Base-by-base conservation (phyloP, 2,888 invertebrate genomes). In the Argyresthia albistria region DNA sequence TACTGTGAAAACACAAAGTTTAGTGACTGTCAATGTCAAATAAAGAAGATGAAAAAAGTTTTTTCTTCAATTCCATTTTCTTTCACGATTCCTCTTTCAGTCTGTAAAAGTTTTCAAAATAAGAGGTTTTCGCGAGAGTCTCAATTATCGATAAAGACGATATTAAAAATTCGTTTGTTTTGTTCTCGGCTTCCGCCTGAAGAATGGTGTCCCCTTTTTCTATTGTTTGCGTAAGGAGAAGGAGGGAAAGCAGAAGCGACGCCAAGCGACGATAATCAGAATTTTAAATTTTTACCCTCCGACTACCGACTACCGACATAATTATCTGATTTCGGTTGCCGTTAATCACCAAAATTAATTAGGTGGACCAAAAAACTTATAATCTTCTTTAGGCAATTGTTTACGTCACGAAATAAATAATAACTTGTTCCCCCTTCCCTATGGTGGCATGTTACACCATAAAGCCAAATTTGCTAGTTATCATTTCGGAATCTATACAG, bases 121-220 rank as follows among this genome's bases (percentile, higher is more conserved):
- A 81, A 84, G 83, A 84, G 86, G 76, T 84, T 86, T 82, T 81
- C 77, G 74, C 77, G 72, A 75, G 80, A 83, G 77, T 86, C 86
- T 86, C 87, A 87, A 86, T 87, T 84, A 86, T 87, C 86, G 84
- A 86, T 86, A 81, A 84, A 84, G 82, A 74, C 82, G 83, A 84
- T 86, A 87, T 87, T 86, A 87, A 86, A 87, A 87, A 84, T 84
- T 84, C 84, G 87, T 86, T 87, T 86, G 86, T 87, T 86, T 87
- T 87, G 84, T 86, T 82, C 84, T 80, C 80, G 71, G 78, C 73
- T 70, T 71, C 73, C 76, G 80, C 80, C 69, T 71, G 70, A 70
- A 72, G 76, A 76, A 71, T 74, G 75, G 76, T 76, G 63, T 77
- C 77, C 82, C 83, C 81, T 77, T 77, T 80, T 79, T 70, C 78